Conservation (phyloP, 2,797 vertebrate genomes). For the Gymnothorax javanicus region DNA sequence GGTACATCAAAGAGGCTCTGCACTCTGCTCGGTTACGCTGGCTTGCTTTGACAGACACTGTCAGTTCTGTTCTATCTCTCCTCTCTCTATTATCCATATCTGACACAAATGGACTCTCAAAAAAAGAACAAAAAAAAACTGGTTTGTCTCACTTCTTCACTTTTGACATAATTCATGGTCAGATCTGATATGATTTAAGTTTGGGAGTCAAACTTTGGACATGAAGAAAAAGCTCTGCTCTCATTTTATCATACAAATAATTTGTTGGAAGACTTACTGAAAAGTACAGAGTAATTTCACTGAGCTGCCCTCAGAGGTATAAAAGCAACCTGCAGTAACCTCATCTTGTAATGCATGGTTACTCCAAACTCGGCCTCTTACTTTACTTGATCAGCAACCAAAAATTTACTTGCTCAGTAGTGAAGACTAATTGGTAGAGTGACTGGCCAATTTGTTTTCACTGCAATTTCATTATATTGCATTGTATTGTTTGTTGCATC, state of each 20-base stretch:
- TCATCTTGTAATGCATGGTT: too few relatives aligned
- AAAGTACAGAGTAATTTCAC: background rate
- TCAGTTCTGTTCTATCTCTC: background rate
- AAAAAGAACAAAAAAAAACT: background rate
- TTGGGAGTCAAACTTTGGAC: background rate
- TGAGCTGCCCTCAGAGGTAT: too few relatives aligned
- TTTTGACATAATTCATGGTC: background rate
- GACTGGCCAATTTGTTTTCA: too few relatives aligned
- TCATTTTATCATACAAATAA: background rate
- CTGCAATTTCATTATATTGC: too few relatives aligned
- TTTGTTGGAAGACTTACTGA: background rate
- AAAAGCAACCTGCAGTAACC: too few relatives aligned
- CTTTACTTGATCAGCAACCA: too few relatives aligned
- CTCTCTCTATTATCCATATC: background rate
- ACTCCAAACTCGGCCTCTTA: too few relatives aligned
- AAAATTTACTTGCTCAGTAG: too few relatives aligned
- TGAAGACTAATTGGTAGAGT: too few relatives aligned
- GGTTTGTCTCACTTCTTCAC: background rate
- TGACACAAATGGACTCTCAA: background rate
- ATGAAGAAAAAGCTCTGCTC: background rate
- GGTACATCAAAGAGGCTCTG: slow-evolving; percentile 6
- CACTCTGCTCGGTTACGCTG: background rate
- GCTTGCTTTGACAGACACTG: background rate
- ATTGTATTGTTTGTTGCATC: too few relatives aligned
- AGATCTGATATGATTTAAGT: background rate